These are phyloP conservation scores for Serrognathus titanus DNA, from an alignment of 2,888 invertebrate species.

Conservation along the genomic window DNA sequence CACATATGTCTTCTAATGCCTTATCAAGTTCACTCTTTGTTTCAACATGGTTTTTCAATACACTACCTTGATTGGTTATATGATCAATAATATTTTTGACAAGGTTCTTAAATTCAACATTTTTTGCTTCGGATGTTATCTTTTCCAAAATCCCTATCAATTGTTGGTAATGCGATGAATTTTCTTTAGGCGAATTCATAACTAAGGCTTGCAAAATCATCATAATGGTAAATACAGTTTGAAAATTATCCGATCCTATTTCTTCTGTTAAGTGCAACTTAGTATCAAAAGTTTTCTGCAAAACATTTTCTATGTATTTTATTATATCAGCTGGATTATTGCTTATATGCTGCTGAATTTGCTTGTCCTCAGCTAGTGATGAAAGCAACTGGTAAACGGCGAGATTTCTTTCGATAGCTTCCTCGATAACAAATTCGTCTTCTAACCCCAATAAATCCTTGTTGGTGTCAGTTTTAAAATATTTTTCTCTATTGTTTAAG, in stretches of 20 bases:
- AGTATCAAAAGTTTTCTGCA: conserved; percentile 33
- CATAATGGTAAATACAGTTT: conserved; percentile 37
- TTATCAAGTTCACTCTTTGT: conserved; percentile 53
- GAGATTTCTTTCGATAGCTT: conserved; percentile 45
- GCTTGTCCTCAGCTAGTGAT: conserved; percentile 51
- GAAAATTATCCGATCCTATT: conserved; percentile 35
- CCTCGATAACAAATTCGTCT: conserved; percentile 42
- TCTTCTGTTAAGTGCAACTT: conserved; percentile 30
- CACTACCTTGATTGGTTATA: background rate
- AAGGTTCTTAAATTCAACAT: conserved; percentile 37
- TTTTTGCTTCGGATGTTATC: conserved; percentile 31
- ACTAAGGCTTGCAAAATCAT: conserved; percentile 37
- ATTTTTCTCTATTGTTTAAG: conserved; percentile 35
- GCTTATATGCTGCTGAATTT: conserved; percentile 49
- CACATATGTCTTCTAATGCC: conserved; percentile 65
- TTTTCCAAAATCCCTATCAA: conserved; percentile 36
- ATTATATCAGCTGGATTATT: conserved; percentile 49
- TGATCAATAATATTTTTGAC: conserved; percentile 19
- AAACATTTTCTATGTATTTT: conserved; percentile 51
- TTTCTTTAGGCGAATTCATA: conserved; percentile 28
- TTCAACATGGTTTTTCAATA: conserved; percentile 26
- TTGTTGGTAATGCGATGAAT: conserved; percentile 37
- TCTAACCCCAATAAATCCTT: conserved; percentile 46
- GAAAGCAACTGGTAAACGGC: conserved; percentile 53
- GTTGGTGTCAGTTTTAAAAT: conserved; percentile 33